A percentile compares a stretch with the other conserved stretches of the same genome.
Evolutionary conservation across 2,888 invertebrate genomes (phyloP).

Genomic region (Zaprionus obscuricornis): DNA sequence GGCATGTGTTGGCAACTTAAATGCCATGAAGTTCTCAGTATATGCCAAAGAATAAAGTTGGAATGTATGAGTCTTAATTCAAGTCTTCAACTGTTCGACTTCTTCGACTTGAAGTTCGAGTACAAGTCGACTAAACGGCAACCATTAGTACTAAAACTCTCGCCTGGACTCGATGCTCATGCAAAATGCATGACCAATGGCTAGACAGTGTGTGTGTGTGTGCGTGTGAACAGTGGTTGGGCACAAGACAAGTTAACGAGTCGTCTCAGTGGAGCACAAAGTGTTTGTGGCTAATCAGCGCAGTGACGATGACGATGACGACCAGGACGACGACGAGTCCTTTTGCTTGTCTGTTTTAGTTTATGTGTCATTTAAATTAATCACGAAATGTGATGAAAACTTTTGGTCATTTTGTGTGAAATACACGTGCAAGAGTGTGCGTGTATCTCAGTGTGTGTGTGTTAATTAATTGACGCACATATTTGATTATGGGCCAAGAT

Average conservation of each 20-base stretch:
- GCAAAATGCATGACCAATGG: constrained; percentile 69
- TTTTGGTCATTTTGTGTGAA: constrained; percentile 37
- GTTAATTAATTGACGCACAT: constrained; percentile 68
- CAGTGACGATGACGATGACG: constrained; percentile 27
- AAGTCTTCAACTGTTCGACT: too few species aligned
- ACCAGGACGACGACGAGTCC: constrained; percentile 18
- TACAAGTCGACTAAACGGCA: constrained; percentile 69
- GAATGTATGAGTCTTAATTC: too few species aligned
- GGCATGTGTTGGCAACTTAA: too few species aligned
- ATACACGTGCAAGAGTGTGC: constrained; percentile 16
- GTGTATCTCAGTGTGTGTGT: constrained; percentile 14
- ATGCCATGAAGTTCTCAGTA: too few species aligned
- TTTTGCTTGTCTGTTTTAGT: constrained; percentile 26
- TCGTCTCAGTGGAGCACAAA: constrained; percentile 62
- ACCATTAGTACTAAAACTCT: constrained; percentile 21
- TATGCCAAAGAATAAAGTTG: too few species aligned
- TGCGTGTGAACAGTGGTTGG: constrained; percentile 3
- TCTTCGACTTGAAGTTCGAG: constrained; percentile 10
- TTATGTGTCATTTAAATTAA: constrained; percentile 72
- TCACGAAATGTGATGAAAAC: constrained; percentile 70
- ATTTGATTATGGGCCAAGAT: constrained; percentile 65
- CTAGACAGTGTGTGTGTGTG: constrained; percentile 41
- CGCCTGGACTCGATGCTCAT: constrained; percentile 48
- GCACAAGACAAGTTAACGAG: constrained; percentile 64
- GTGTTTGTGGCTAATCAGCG: constrained; percentile 71